Evolutionary conservation across 2,797 vertebrate species (phyloP).

Genomic region (Tenualosa thibaudeaui): DNA sequence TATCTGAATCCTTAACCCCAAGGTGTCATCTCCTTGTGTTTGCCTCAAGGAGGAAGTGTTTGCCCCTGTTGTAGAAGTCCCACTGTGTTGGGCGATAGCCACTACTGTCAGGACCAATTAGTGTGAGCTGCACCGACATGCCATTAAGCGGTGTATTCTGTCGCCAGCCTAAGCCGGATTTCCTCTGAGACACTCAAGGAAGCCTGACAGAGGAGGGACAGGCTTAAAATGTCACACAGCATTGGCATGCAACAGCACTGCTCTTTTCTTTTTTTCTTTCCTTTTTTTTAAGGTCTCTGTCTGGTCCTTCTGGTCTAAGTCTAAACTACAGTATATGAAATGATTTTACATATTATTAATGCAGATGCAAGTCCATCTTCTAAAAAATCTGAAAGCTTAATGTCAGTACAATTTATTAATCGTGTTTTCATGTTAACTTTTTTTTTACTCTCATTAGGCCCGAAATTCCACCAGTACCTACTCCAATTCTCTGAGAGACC

Average conservation of each 20-base stretch:
- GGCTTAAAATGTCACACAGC: slow-evolving; percentile 40
- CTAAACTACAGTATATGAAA: neutral
- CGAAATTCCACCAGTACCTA: slow-evolving; percentile 80
- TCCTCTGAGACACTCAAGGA: slow-evolving; percentile 58
- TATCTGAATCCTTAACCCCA: neutral
- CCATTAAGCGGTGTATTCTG: slow-evolving; percentile 66
- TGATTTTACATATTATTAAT: neutral
- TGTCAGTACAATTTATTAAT: too few relatives aligned
- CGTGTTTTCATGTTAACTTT: neutral
- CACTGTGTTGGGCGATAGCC: slow-evolving; percentile 39
- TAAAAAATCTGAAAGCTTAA: too few relatives aligned
- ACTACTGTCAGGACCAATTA: slow-evolving; percentile 67
- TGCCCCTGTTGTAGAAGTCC: slow-evolving; percentile 42
- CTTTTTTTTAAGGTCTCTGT: neutral
- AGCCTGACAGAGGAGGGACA: slow-evolving; percentile 27
- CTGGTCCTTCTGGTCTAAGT: neutral
- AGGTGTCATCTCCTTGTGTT: neutral
- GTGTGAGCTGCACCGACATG: slow-evolving; percentile 68
- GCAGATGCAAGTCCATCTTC: neutral
- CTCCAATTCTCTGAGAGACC: slow-evolving; percentile 79
- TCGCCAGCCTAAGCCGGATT: slow-evolving; percentile 71
- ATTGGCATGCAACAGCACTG: neutral
- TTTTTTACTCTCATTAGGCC: slow-evolving; percentile 53
- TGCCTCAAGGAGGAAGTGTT: slow-evolving; percentile 51
- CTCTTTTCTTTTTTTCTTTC: too few relatives aligned